Base-by-base conservation (phyloP, 2,888 invertebrate species). In the Melieria picta region DNA sequence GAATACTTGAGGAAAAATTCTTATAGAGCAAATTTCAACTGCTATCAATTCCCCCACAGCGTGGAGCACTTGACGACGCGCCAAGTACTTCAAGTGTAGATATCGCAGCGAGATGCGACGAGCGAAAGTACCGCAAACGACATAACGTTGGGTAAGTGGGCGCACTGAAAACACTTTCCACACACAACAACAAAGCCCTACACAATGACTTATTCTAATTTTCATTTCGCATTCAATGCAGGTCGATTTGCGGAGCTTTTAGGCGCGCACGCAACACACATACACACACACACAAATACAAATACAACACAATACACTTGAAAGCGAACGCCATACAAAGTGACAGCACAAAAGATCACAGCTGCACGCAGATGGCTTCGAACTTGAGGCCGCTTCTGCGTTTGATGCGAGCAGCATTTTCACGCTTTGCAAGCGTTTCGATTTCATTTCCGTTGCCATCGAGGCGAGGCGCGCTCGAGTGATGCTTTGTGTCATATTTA, bases 371-470 rank as follows among this genome's bases (percentile, higher is more conserved):
- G 10, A 62, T 10, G 30, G 10, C 11, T 1, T 11, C 9, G 1
- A 57, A 30, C 47, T 45, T 30, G 56, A 46, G 55, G 69, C 30
- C 58, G 60, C 55, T 56, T 61, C 71, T 71, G 65, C 55, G 52
- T 65, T 65, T 71, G 71, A 71, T 71, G 30, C 61, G 55, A 72
- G 61, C 69, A 60, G 62, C 65, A 65, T 69, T 69, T 68, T 47
- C 60, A 65, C 68, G 57, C 56, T 69, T 64, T 60, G 43, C 58
- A 64, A 55, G 63, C 57, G 13, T 63, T 67, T 62, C 57, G 55
- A 64, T 72, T 65, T 56, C 65, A 43, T 61, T 72, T 69, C 45
- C 47, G 47, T 64, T 70, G 58, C 16, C 50, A 6, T 5, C 47
- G 47, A 52, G 67, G 67, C 9, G 60, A 52, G 0, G n/a, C 48